These are phyloP conservation scores for Nomada ferruginata DNA, from an alignment of 2,888 invertebrate species.

Conservation along the genomic window DNA sequence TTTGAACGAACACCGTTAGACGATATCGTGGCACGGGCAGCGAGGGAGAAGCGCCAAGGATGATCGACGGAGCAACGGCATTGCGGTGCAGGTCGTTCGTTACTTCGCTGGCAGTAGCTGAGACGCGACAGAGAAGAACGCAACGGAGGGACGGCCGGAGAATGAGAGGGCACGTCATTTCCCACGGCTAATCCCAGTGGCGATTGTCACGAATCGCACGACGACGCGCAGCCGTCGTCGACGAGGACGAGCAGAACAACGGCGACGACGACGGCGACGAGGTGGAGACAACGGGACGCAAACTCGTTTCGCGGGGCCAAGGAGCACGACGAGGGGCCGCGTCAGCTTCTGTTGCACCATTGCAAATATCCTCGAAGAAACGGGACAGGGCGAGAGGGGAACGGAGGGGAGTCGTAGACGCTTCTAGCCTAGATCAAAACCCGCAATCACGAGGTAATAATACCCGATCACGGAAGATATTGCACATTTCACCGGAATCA, in stretches of 20 bases:
- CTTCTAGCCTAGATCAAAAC: constrained; percentile 80
- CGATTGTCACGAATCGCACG: constrained; percentile 78
- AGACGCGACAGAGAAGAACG: constrained; percentile 16
- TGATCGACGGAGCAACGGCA: constrained; percentile 49
- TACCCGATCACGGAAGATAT: constrained; percentile 84
- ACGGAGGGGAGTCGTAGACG: constrained; percentile 46
- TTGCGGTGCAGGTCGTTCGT: constrained; percentile 63
- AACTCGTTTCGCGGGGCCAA: constrained; percentile 5
- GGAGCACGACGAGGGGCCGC: constrained; percentile 15
- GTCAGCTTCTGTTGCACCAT: constrained; percentile 35
- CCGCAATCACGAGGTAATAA: constrained; percentile 82
- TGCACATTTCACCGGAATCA: constrained; percentile 82
- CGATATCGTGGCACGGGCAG: constrained; percentile 40
- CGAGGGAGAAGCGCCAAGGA: not conserved
- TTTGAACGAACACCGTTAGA: constrained; percentile 42
- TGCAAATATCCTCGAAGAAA: constrained; percentile 48
- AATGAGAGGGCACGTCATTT: constrained; percentile 51
- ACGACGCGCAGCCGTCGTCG: constrained; percentile 64
- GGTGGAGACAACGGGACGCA: constrained; percentile 5
- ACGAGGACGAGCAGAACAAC: constrained; percentile 15
- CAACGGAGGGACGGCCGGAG: not conserved
- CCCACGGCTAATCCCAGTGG: constrained; percentile 71
- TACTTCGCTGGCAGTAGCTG: constrained; percentile 50
- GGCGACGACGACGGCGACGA: constrained; percentile 62
- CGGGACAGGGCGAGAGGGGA: not conserved